phyloP scores from a whole-genome alignment of 2,888 invertebrate species.

The Octonoba sinensis region DNA sequence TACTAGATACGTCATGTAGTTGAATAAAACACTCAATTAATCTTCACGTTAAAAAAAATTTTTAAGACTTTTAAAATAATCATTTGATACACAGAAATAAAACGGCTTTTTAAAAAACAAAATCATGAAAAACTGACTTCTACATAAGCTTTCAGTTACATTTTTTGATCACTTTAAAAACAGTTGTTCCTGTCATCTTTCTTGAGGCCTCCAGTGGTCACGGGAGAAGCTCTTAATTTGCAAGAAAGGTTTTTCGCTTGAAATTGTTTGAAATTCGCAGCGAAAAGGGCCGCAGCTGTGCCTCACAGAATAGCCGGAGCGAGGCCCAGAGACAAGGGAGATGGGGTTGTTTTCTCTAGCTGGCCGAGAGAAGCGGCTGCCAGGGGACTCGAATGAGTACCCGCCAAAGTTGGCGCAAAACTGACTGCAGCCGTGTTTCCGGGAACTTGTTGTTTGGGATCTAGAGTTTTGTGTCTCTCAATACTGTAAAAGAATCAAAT shows the following conservation, averaged over 20 bases:
- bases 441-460: constrained; percentile 26
- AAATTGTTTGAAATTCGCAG: constrained; percentile 53
- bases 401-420: constrained; percentile 18
- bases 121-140: too few relatives aligned
- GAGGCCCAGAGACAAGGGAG: constrained; percentile 33
- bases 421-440: constrained; percentile 15
- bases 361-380: constrained; percentile 39
- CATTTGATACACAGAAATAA: too few relatives aligned
- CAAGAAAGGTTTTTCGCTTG: constrained; percentile 42
- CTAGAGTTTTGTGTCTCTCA: constrained; percentile 48
- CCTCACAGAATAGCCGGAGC: constrained; percentile 35
- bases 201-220: constrained; percentile 23
- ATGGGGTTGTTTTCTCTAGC: constrained; percentile 40
- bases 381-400: constrained; percentile 21
- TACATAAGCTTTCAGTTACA: too few relatives aligned
- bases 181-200: constrained; percentile 47
- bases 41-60: too few relatives aligned
- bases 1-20: too few relatives aligned
- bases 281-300: constrained; percentile 31
- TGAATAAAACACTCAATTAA: too few relatives aligned
- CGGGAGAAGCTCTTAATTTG: constrained; percentile 38
- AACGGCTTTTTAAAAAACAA: too few relatives aligned
- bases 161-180: too few relatives aligned
- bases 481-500: constrained; percentile 10
- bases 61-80: too few relatives aligned